Conservation (phyloP, 1,140 invertebrate genomes). For the Cecropterus lyciades region DNA sequence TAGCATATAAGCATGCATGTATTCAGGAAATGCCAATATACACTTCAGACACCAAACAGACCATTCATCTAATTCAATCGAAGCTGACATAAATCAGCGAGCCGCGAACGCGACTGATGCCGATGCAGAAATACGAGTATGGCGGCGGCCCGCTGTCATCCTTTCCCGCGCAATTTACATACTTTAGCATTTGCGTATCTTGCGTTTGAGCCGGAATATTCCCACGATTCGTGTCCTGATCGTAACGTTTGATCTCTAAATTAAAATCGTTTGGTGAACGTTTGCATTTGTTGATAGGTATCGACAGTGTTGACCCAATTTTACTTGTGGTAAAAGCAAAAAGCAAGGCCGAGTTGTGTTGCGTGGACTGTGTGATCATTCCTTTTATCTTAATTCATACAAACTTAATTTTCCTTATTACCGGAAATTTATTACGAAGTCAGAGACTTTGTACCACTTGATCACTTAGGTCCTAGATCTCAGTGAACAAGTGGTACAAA, state of each 20-base stretch:
- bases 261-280: constrained; percentile 25
- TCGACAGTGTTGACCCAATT: constrained; percentile 11
- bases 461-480: too few relatives aligned
- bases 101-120: constrained; percentile 34
- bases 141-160: constrained; percentile 38
- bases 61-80: constrained; percentile 49
- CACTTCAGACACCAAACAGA: constrained; percentile 18
- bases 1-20: too few relatives aligned
- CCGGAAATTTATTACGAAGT: too few relatives aligned
- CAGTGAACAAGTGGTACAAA: too few relatives aligned
- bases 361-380: too few relatives aligned
- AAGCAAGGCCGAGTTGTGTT: neutral
- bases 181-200: constrained; percentile 42
- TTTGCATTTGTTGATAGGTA: constrained; percentile 19
- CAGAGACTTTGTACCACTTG: too few relatives aligned
- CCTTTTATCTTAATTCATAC: too few relatives aligned
- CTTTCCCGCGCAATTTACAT: constrained; percentile 48
- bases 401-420: too few relatives aligned
- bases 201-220: constrained; percentile 31
- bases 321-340: neutral
- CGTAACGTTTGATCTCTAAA: constrained; percentile 36
- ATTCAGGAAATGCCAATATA: constrained; percentile 13
- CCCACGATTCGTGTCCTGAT: constrained; percentile 41
- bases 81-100: constrained; percentile 43
- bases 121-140: constrained; percentile 34